Base-by-base conservation (phyloP, 64 coral and sea anemone species). In the Acropora tenuis region DNA sequence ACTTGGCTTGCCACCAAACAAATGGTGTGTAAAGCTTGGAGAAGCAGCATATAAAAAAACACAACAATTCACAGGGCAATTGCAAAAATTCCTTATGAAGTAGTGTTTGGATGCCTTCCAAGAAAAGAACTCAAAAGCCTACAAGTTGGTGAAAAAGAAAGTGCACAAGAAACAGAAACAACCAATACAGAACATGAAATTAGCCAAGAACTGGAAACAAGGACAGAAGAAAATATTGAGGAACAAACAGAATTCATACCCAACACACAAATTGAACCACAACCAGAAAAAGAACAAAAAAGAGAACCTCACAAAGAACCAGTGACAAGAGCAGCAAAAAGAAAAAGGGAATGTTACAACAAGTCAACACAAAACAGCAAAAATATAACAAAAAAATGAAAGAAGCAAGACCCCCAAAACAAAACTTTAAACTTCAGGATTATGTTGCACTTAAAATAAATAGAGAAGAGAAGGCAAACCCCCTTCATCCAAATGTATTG, bases 41-140 rank as follows among this genome's bases (percentile, higher is more conserved):
- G 76, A 78, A 78, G 44, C 76, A 78, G 76, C 48, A 47, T 78
- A 50, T 13, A 78, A 78, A 46, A 78, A 46, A 52, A 78, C 47
- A 16, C 44, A 45, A 47, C 17, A 41, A 52, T 78, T 78, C 76
- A 78, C 76, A 78, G 76, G 76, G 76, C 44, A 48, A 52, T 78
- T 52, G 48, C 43, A 17, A 48, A 78, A 47, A 78, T 78, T 47
- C 76, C 43, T 43, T 78, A 78, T 46, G 76, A 78, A 13, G 44
- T 78, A 48, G 76, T 78, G 16, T 78, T 78, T 78, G 76, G 76
- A 78, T 47, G 15, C 43, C 43, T 48, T 43, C 76, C 76, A 78
- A 48, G 6, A n/a, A 78, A 78, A 78, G 76, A 78, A 78, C 17
- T 72, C 69, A 72, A 41, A 72, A 72, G 69, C 30, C 4, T 72